Conservation (phyloP, 2,797 vertebrate genomes). For the Graptemys geographica region DNA sequence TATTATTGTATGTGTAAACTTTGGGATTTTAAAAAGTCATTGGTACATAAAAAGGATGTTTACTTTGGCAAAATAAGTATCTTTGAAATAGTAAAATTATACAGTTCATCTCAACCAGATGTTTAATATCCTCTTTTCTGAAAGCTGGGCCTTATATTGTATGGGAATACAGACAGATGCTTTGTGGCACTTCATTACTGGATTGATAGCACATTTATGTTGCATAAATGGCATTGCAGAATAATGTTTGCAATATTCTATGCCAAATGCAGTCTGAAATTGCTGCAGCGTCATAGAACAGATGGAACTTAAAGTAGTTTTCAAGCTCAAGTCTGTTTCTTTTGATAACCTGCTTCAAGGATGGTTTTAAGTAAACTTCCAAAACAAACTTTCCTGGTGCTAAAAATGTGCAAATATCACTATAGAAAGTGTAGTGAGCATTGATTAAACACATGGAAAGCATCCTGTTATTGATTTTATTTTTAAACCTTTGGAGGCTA, state of each 20-base stretch:
- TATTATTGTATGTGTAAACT: background rate
- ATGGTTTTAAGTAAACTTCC: slow-evolving; percentile 54
- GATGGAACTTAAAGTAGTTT: slow-evolving; percentile 55
- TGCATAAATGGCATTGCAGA: background rate
- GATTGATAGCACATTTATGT: background rate
- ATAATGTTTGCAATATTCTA: background rate
- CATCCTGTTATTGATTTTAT: slow-evolving; percentile 41
- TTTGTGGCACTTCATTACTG: slow-evolving; percentile 21
- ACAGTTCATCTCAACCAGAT: slow-evolving; percentile 63
- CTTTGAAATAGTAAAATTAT: slow-evolving; percentile 51
- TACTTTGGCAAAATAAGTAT: slow-evolving; percentile 59
- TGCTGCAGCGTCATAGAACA: slow-evolving; percentile 46
- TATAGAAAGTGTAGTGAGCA: background rate
- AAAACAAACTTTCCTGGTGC: slow-evolving; percentile 54
- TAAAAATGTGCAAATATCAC: slow-evolving; percentile 34
- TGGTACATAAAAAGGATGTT: slow-evolving; percentile 29
- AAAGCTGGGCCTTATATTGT: background rate
- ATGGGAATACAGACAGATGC: slow-evolving; percentile 51
- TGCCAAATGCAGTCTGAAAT: slow-evolving; percentile 38
- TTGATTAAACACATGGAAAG: slow-evolving; percentile 17
- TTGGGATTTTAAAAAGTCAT: slow-evolving; percentile 40
- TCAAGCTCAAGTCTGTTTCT: slow-evolving; percentile 24
- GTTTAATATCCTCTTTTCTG: slow-evolving; percentile 21
- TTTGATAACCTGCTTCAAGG: slow-evolving; percentile 44
- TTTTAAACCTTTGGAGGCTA: slow-evolving; percentile 7